Evolutionary conservation across 2,888 invertebrate genomes (phyloP), one percentile per base, ranked within the genome.

Genomic region (Oligia strigilis): DNA sequence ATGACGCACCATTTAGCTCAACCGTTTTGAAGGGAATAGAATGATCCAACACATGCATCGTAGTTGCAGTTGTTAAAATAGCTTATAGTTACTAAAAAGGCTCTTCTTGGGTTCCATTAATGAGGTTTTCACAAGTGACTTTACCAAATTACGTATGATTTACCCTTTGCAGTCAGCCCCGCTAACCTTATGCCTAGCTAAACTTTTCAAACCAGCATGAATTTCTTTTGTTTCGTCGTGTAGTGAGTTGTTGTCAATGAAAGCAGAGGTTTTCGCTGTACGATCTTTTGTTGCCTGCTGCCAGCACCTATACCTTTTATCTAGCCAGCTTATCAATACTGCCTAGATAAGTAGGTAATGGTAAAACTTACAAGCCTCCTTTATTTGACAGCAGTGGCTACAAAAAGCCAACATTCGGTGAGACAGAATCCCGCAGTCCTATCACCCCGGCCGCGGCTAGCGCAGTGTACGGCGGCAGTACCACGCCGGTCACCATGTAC

Each of bases 401-500:
- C 79, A 94, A 93, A 49, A 92, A 93, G 40, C 95, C 95, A 4
- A 92, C 94, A 0, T 80, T 91, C 6, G 93, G 92, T 74, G 88
- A 88, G 49, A 43, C 72, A 5, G 81, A 86, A 17, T n/a, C 71
- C 0, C 82, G 77, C 17, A 58, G 40, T 0, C 46, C 76, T 0
- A 40, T 86, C 3, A 67, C 80, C 0, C 92, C 92, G 4, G 92
- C 92, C 4, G 94, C 94, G 0, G 96, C 97, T 0, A 96, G 97
- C 75, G 96, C 97, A 0, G 94, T 97, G 62, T 95, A 93, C 90
- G 94, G 94, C 49, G 84, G 92, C 1, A 92, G 90, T 74, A 87
- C 90, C 0, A 90, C 95, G 0, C 95, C 96, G 1, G 93, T 96
- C 69, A 92, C 93, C 0, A 94, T 97, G 96, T 97, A 96, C 90